Conservation (phyloP, 2,888 invertebrate species). For the Micropterix aruncella region DNA sequence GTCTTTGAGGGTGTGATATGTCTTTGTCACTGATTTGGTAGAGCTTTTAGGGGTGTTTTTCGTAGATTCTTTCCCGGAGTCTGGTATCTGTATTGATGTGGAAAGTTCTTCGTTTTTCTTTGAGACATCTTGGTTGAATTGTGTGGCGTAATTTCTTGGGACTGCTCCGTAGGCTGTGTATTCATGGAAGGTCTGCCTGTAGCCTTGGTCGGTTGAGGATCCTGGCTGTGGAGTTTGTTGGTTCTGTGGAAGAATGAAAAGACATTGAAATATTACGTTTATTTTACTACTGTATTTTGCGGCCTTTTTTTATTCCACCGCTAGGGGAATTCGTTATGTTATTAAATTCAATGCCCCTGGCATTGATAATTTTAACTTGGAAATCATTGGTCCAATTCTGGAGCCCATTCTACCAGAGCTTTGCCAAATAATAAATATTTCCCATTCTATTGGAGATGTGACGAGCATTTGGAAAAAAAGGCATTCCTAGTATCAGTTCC, state of each 20-base stretch:
- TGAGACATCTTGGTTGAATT: conserved; percentile 12
- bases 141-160: conserved; percentile 22
- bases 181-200: conserved; percentile 35
- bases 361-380: too few relatives aligned
- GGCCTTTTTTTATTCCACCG: too few relatives aligned
- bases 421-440: too few relatives aligned
- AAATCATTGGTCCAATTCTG: too few relatives aligned
- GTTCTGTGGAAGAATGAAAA: conserved; percentile 29
- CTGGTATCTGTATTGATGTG: conserved; percentile 22
- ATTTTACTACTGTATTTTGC: too few relatives aligned
- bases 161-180: conserved; percentile 31
- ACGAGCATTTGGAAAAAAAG: too few relatives aligned
- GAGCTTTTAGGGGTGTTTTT: conserved; percentile 40
- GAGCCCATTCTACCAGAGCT: too few relatives aligned
- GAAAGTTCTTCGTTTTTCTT: conserved; percentile 23
- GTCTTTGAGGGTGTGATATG: conserved; percentile 70
- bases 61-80: conserved; percentile 41
- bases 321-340: too few relatives aligned
- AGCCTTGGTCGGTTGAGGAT: conserved; percentile 27
- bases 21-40: conserved; percentile 57
- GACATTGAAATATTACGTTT: too few relatives aligned
- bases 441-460: too few relatives aligned
- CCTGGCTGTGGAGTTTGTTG: conserved; percentile 28
- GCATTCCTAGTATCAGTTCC: too few relatives aligned
- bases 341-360: too few relatives aligned